A percentile compares a stretch with the other conserved stretches of the same genome.
Evolutionary conservation across 1,140 invertebrate genomes (phyloP).

Genomic region (Eriosoma lanigerum): DNA sequence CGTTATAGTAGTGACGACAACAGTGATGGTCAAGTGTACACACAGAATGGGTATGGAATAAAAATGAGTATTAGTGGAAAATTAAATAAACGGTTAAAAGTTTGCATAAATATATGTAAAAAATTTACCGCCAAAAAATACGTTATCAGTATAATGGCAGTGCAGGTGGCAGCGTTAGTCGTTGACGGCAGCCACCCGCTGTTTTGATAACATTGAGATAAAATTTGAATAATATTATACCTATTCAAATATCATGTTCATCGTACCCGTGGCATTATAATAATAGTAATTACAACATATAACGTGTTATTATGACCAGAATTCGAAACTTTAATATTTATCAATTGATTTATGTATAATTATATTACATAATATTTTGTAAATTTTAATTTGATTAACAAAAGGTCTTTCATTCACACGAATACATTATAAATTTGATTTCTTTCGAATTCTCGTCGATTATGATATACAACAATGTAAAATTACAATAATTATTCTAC

Average conservation of each 20-base stretch:
- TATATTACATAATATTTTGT: too few relatives aligned
- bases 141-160: background rate
- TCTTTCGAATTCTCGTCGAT: background rate
- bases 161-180: background rate
- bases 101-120: conserved; percentile 11
- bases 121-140: conserved; percentile 32
- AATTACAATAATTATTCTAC: background rate
- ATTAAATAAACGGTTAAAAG: background rate
- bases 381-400: too few relatives aligned
- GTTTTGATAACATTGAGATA: conserved; percentile 31
- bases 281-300: too few relatives aligned
- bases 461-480: background rate
- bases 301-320: background rate
- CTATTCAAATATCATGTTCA: background rate
- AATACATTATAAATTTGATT: background rate
- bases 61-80: background rate
- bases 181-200: background rate
- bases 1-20: conserved; percentile 29
- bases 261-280: too few relatives aligned
- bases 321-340: conserved; percentile 6
- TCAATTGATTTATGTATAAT: too few relatives aligned
- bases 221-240: conserved; percentile 30
- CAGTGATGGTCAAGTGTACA: conserved; percentile 39
- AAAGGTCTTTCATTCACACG: too few relatives aligned
- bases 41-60: background rate